phyloP scores from a whole-genome alignment of 37 sponge, comb jelly and placozoan genomes.

The Chondrilla cf. caribensis region DNA sequence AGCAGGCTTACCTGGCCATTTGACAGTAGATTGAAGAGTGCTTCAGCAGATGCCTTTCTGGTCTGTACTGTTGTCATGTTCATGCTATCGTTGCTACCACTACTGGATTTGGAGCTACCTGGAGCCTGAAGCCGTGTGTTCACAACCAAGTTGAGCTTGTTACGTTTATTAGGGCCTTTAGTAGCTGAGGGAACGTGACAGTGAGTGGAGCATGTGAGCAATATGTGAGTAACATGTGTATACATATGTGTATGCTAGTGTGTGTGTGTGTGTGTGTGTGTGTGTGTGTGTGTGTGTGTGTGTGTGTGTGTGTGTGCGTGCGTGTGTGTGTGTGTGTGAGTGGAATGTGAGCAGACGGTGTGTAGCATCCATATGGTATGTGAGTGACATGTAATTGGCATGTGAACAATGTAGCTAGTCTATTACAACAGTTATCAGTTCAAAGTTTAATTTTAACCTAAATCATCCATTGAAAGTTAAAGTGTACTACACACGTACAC shows the following conservation, averaged over 20 bases:
- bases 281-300: no score
- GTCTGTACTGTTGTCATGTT: neutral
- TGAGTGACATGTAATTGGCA: no score
- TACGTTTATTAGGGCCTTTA: constrained; percentile 29
- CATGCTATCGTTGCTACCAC: constrained; percentile 42
- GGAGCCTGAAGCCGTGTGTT: constrained; percentile 46
- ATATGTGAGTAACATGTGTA: neutral
- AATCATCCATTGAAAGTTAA: no score
- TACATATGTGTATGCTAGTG: neutral
- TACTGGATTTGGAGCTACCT: constrained; percentile 44
- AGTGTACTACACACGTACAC: no score
- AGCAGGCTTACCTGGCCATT: constrained; percentile 69
- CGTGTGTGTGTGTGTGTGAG: no score
- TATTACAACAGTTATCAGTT: no score
- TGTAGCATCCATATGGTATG: no score
- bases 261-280: neutral
- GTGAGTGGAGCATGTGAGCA: neutral
- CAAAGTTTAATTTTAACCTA: no score
- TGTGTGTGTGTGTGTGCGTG: no score
- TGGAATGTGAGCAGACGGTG: no score
- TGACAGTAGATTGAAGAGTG: constrained; percentile 55
- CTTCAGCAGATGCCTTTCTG: constrained; percentile 45
- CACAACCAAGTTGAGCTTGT: constrained; percentile 31
- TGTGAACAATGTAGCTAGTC: no score
- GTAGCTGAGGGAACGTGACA: constrained; percentile 31